Evolutionary conservation across 2,888 invertebrate genomes (phyloP), one percentile per base, ranked within the genome.

Genomic region (Harpalus rubripes): DNA sequence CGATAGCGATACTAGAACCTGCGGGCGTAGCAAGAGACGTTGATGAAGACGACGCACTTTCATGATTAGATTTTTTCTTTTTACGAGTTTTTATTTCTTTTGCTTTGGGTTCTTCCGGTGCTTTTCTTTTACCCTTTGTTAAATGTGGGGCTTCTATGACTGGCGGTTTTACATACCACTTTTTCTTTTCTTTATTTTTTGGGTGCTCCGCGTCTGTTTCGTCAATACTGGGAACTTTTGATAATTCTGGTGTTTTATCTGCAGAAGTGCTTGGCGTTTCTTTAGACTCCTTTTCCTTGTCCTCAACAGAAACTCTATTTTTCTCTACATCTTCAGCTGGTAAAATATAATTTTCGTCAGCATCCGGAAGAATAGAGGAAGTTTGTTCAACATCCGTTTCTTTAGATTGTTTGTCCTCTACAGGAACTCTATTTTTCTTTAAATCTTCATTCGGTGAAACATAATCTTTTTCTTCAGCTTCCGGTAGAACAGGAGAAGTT

Each of bases 81-180:
- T 80, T 84, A 8, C 32, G 76, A 74, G 86, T 83, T 32, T 85
- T 12, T 59, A 68, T 12, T 76, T 84, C 74, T 80, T 79, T 85
- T 80, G n/a, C 63, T 80, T 59, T 82, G 18, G 44, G 32, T 52
- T 68, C 59, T 56, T 81, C 52, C 8, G 85, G 59, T 39, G 85
- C 86, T 39, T 85, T 84, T 80, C 84, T 63, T 52, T 85, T 85
- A 0, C 86, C 87, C 79, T 86, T 87, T 7, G 81, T 39, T 78
- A 87, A 85, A 84, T 84, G 86, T 86, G 89, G 86, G 85, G 88
- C 82, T 1, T 88, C 88, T 22, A 89, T 86, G 32, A 90, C 87
- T 7, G 87, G 87, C n/a, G 88, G 88, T 85, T 86, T 88, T 39
- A 76, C 85, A 52, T 85, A 87, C 44, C 41, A 15, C 52, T 84